phyloP scores from a whole-genome alignment of 2,113 vertebrate species.

The Nibea coibor region DNA sequence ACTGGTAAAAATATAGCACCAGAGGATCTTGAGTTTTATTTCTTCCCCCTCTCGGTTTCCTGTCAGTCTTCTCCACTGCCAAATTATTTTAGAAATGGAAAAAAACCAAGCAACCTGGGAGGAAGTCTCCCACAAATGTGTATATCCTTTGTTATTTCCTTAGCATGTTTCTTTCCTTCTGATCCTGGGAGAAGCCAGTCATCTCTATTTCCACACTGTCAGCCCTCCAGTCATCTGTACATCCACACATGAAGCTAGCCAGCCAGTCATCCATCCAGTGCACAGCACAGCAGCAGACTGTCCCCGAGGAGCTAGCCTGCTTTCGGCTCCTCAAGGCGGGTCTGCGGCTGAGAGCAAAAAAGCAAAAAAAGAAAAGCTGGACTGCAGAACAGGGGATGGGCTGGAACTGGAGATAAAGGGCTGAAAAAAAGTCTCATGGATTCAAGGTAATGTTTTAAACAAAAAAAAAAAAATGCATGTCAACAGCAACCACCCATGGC shows the following conservation, averaged over 20 bases:
- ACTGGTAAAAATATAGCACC: neutral
- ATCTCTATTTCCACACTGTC: conserved; percentile 40
- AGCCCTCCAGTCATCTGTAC: conserved; percentile 51
- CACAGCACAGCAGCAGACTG: conserved; percentile 61
- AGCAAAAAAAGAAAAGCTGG: conserved; percentile 33
- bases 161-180: neutral
- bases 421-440: conserved; percentile 23
- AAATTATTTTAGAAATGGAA: neutral
- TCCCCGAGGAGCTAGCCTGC: conserved; percentile 80
- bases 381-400: conserved; percentile 51
- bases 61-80: neutral
- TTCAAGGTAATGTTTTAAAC: conserved; percentile 11
- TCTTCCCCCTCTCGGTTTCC: neutral
- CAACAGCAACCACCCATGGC: conserved; percentile 1
- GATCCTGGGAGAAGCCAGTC: conserved; percentile 36
- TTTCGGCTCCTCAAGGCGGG: conserved; percentile 73
- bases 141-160: neutral
- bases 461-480: neutral
- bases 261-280: conserved; percentile 68
- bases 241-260: conserved; percentile 57
- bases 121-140: too few species aligned
- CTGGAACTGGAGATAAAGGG: conserved; percentile 42
- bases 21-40: neutral
- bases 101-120: neutral
- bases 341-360: conserved; percentile 56